phyloP scores from a whole-genome alignment of 2,797 vertebrate genomes.

The Myotis vivesi region DNA sequence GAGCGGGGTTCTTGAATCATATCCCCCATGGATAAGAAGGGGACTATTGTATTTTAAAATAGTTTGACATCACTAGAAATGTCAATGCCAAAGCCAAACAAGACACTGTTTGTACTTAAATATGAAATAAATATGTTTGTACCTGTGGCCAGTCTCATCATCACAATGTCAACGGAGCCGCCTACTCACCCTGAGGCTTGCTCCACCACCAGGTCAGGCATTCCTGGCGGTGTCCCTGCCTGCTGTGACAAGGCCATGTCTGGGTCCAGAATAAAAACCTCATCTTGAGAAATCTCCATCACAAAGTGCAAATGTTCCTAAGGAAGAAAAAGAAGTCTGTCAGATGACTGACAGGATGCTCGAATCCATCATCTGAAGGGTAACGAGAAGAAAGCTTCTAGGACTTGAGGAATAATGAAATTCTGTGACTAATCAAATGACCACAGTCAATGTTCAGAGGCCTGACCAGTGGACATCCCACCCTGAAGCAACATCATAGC shows the following conservation, averaged over 20 bases:
- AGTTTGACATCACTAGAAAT: neutral
- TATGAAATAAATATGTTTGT: no score
- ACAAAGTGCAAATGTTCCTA: constrained; percentile 99
- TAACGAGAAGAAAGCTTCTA: neutral
- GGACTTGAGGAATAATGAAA: neutral
- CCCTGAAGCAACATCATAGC: neutral
- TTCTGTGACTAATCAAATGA: no score
- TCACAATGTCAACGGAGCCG: neutral
- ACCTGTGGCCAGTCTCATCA: neutral
- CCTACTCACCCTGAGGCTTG: constrained; percentile 91
- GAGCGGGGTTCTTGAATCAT: neutral
- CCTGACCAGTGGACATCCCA: neutral
- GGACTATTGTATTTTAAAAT: neutral
- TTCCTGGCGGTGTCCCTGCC: constrained; percentile 86
- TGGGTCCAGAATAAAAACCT: constrained; percentile 97
- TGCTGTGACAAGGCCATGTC: constrained; percentile 88
- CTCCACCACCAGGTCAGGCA: constrained; percentile 97
- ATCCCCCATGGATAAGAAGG: neutral
- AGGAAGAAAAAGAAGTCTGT: constrained; percentile 49
- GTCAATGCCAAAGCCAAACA: neutral
- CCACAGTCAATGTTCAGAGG: neutral
- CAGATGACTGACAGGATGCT: neutral
- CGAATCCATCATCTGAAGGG: neutral
- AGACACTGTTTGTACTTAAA: neutral
- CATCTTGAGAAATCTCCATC: constrained; percentile 98